Percentiles rank a stretch among this genome's conserved stretches.
Conservation (phyloP, 1,140 invertebrate genomes). For the Plutomurus gul region DNA sequence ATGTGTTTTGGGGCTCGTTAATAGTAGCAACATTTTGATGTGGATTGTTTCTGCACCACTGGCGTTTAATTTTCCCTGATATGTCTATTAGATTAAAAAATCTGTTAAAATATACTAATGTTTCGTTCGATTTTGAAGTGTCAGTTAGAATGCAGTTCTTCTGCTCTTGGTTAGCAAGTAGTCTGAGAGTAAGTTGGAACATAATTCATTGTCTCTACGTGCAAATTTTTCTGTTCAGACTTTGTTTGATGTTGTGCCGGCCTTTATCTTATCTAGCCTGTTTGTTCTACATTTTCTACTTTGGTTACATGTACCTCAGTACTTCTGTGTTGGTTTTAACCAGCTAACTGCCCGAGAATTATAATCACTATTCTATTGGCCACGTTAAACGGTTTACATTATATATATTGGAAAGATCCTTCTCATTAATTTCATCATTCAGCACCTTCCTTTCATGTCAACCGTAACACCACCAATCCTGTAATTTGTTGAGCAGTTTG, state of each 20-base stretch:
- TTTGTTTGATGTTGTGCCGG: slow-evolving; percentile 2
- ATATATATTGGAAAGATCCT: not conserved
- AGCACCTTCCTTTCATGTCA: slow-evolving; percentile 21
- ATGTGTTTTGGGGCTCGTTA: no score
- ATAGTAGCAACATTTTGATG: no score
- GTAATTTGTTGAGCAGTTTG: not conserved
- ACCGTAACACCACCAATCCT: slow-evolving; percentile 5
- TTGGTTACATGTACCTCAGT: not conserved
- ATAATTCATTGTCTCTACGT: slow-evolving; percentile 5
- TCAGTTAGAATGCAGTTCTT: no score
- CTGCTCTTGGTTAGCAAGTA: no score
- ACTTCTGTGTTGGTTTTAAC: not conserved
- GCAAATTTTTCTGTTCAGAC: not conserved
- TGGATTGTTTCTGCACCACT: no score
- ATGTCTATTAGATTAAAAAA: no score
- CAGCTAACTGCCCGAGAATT: not conserved
- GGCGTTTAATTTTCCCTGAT: no score
- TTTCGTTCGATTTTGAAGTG: no score
- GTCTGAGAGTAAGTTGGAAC: not conserved
- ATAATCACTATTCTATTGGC: slow-evolving; percentile 2
- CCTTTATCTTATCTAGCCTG: not conserved
- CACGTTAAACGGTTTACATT: not conserved
- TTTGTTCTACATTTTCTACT: not conserved
- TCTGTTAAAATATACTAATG: no score
- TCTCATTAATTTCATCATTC: slow-evolving; percentile 22